Percentiles rank a stretch among this genome's conserved stretches.
These are phyloP conservation scores for Apomyelois bistriatella DNA, from an alignment of 2,888 invertebrate genomes.

Conservation along the genomic window DNA sequence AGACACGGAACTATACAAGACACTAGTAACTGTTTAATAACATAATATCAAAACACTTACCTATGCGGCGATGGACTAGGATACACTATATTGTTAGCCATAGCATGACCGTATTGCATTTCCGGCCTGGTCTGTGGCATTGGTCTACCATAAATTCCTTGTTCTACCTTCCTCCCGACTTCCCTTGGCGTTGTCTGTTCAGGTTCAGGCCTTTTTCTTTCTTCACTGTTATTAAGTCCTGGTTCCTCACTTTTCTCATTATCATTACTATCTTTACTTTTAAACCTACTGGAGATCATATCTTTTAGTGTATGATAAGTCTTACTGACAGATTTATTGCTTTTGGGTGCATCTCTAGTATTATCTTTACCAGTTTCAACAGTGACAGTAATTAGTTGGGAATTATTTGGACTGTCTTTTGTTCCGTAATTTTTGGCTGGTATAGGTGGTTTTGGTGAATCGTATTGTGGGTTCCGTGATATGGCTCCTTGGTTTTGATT, in stretches of 20 bases:
- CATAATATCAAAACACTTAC: slow-evolving; percentile 31
- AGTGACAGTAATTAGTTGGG: slow-evolving; percentile 77
- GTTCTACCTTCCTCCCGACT: slow-evolving; percentile 74
- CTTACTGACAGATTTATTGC: slow-evolving; percentile 85
- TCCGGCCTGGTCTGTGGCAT: slow-evolving; percentile 72
- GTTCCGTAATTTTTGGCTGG: slow-evolving; percentile 69
- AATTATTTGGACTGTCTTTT: slow-evolving; percentile 66
- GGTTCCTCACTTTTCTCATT: slow-evolving; percentile 71
- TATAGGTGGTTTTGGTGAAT: slow-evolving; percentile 68
- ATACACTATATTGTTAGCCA: slow-evolving; percentile 66
- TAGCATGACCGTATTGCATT: slow-evolving; percentile 62
- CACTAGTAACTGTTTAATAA: too few species aligned
- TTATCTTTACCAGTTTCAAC: slow-evolving; percentile 81
- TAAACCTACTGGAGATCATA: slow-evolving; percentile 90
- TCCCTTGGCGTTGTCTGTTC: slow-evolving; percentile 71
- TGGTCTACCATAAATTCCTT: slow-evolving; percentile 82
- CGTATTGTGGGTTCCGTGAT: slow-evolving; percentile 63
- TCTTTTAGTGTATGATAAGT: slow-evolving; percentile 91
- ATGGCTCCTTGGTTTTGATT: slow-evolving; percentile 58
- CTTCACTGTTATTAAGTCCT: slow-evolving; percentile 83
- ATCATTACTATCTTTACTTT: slow-evolving; percentile 80
- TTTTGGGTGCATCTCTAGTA: slow-evolving; percentile 78
- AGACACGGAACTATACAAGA: too few species aligned
- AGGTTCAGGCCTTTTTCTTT: slow-evolving; percentile 65
- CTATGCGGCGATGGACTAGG: slow-evolving; percentile 71